Evolutionary conservation across 2,113 vertebrate species (phyloP), one percentile per base, ranked within the genome.

Genomic region (Menidia beryllina): DNA sequence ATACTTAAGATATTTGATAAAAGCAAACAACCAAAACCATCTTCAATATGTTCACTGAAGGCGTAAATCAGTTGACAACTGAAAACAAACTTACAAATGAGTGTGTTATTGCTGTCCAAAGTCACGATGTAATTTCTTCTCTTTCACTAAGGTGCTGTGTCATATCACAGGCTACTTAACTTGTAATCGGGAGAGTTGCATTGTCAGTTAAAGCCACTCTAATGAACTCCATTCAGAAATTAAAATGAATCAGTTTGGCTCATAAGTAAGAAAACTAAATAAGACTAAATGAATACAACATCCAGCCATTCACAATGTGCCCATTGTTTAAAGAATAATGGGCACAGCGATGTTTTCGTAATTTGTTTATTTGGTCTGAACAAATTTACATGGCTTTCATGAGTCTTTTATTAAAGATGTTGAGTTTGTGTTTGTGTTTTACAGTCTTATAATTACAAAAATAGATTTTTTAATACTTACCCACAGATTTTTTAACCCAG

Each of bases 261-360:
- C 49, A 50, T 58, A 55, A 59, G 30, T n/a, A n/a, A n/a, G n/a
- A n/a, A n/a, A n/a, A n/a, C 64, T 66, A 66, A 50, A 83, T 65
- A 72, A 71, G 41, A 21, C 12, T 41, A 67, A 20, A 38, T 75
- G 70, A 65, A 84, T 87, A 72, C 64, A 79, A 81, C 69, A 65
- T 55, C 72, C 60, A 25, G 36, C 50, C 20, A 12, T 43, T 56
- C 55, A 64, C 65, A 72, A 68, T 79, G 50, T 54, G 2, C 19
- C 77, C 17, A 67, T 82, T 82, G 63, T 86, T 56, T 41, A 75
- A 73, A 53, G 36, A 62, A 80, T 75, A 72, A 81, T 75, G 14
- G 30, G 34, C 27, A 23, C 58, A 45, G 34, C 0, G 73, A 67
- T 77, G 34, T 30, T 60, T 63, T 51, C 54, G 60, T 51, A 57